These are phyloP conservation scores for Mesorhabditis sp. DNA, from an alignment of 2,888 invertebrate genomes.

Conservation along the genomic window DNA sequence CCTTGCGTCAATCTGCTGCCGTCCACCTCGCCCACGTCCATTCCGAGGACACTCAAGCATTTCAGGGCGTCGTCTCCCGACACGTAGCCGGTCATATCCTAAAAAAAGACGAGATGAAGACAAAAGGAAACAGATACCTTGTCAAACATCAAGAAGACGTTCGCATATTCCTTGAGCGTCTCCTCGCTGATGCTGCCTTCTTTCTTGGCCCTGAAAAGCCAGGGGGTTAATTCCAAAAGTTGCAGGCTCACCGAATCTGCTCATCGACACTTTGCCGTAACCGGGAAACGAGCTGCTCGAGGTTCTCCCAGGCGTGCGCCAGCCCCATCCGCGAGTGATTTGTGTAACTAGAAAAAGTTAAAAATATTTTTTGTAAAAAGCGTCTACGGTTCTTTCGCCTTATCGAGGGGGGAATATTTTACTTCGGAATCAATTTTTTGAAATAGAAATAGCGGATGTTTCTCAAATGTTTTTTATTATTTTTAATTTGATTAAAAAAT, in stretches of 20 bases:
- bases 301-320: not conserved
- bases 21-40: not conserved
- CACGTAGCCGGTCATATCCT: conserved; percentile 1
- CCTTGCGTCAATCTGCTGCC: not conserved
- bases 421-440: too few species aligned
- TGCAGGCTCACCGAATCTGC: not conserved
- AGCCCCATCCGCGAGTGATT: not conserved
- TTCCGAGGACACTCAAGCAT: conserved; percentile 6
- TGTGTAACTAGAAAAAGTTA: not conserved
- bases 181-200: not conserved
- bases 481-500: too few species aligned
- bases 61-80: not conserved
- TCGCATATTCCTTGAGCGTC: conserved; percentile 6
- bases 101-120: not conserved
- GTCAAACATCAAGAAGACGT: not conserved
- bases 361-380: too few species aligned
- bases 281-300: not conserved
- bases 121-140: not conserved
- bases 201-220: not conserved
- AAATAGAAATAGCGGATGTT: too few species aligned
- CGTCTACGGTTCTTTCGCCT: too few species aligned
- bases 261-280: not conserved
- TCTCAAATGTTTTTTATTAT: too few species aligned
- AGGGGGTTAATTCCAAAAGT: not conserved
- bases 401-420: too few species aligned